These are phyloP conservation scores for Melanerpes formicivorus DNA, from an alignment of 2,113 vertebrate species.

Conservation along the genomic window DNA sequence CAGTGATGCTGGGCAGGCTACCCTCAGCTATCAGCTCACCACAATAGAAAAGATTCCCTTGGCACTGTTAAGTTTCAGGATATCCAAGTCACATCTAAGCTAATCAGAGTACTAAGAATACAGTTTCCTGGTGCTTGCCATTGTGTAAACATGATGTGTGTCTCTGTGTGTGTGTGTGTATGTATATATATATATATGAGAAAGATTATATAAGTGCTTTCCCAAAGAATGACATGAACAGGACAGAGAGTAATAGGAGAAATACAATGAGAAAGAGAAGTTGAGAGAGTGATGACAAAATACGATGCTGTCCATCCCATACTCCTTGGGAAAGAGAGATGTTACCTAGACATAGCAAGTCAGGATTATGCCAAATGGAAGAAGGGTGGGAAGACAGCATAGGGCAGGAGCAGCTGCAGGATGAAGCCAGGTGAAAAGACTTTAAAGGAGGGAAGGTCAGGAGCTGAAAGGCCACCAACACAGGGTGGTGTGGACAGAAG, in stretches of 20 bases:
- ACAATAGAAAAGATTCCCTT: background rate
- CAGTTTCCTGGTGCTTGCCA: rapidly evolving
- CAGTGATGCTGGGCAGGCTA: background rate
- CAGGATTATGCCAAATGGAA: background rate
- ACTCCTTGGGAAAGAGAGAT: background rate
- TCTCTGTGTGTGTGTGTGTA: background rate
- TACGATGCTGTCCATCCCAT: background rate
- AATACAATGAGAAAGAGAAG: background rate
- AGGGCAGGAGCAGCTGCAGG: background rate
- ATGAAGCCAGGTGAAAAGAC: background rate
- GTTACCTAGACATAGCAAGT: background rate
- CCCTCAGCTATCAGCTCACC: background rate
- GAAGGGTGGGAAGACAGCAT: background rate
- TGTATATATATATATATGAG: too few relatives aligned
- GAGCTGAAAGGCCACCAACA: background rate
- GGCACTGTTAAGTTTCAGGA: background rate
- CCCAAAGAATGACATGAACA: background rate
- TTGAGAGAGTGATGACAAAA: background rate
- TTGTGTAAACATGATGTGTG: background rate
- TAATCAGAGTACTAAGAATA: background rate
- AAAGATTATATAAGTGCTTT: background rate
- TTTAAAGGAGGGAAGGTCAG: background rate
- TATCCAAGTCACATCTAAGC: background rate
- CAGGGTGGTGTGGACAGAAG: background rate
- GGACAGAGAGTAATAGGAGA: background rate